Evolutionary conservation across 2,888 invertebrate species (phyloP), one percentile per base, ranked within the genome.

Genomic region (Linnaemya tessellans): DNA sequence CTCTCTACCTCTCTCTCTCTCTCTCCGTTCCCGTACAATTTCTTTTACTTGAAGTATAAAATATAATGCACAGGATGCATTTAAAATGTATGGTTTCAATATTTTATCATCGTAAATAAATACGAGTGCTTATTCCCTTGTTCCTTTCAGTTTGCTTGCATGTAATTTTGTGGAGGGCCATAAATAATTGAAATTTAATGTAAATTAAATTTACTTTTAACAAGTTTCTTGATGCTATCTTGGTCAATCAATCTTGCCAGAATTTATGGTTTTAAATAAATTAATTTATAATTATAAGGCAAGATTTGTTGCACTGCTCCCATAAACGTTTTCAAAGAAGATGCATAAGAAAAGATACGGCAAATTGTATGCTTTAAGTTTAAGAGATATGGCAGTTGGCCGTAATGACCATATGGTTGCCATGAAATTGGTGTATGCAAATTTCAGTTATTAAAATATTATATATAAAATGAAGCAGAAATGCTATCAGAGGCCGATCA

Each of bases 181-280:
- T 77, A 77, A 82, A 77, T 77, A 77, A 77, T 65, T 77, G 62
- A 70, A 77, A 64, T 65, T 77, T 71, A 77, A 77, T 82, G 82
- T 58, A 82, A 82, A 81, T 81, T 75, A 75, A 81, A 77, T 82
- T 77, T 46, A 70, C 46, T 77, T 81, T 81, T 64, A 67, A 80
- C 67, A 51, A 67, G 49, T 35, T 74, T 20, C 43, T 68, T 60
- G 43, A 51, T 80, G 18, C 5, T 67, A 74, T 80, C 74, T 68
- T 51, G 60, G 41, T 20, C 80, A 74, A 74, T 80, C 80, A 80
- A 80, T 80, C 74, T 62, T 41, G 20, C 11, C 15, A 43, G 43
- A 54, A 43, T 71, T 78, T 79, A 71, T 71, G 22, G 51, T 41
- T 41, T 74, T 25, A 67, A 74, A 80, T 67, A 80, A 80, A 67